Percentiles rank a stretch among this genome's conserved stretches.
phyloP scores from a whole-genome alignment of 2,113 vertebrate genomes.

The Cynopterus brachyotis region DNA sequence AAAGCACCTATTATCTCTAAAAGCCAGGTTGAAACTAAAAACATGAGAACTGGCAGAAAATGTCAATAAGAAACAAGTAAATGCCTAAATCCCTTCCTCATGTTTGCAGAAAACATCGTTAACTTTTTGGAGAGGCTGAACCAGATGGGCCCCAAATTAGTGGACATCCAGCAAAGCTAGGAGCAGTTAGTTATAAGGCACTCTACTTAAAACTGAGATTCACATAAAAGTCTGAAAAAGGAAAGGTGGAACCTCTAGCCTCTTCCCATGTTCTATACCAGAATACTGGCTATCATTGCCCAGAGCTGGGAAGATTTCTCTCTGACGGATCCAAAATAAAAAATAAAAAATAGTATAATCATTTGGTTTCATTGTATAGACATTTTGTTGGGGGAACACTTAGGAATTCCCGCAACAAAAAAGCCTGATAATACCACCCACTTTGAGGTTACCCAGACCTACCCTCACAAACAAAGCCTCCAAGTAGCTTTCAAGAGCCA shows the following conservation, averaged over 20 bases:
- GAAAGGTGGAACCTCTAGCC: not conserved
- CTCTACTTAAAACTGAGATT: not conserved
- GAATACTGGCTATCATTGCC: not conserved
- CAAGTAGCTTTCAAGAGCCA: not conserved
- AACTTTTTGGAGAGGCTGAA: not conserved
- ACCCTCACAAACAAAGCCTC: not conserved
- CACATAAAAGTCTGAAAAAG: not conserved
- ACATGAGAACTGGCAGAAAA: not conserved
- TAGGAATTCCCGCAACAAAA: not conserved
- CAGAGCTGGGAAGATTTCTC: not conserved
- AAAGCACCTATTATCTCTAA: not conserved
- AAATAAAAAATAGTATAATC: not conserved
- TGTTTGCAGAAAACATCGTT: not conserved
- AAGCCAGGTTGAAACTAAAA: not conserved
- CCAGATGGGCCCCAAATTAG: not conserved
- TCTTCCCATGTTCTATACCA: not conserved
- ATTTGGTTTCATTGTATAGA: not conserved
- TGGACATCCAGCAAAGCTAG: not conserved
- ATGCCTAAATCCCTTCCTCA: not conserved
- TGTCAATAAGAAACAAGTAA: not conserved
- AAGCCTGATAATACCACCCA: not conserved
- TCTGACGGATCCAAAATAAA: not conserved
- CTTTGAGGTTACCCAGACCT: not conserved
- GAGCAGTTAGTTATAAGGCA: not conserved
- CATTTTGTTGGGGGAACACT: not conserved